Conservation (phyloP, 92 coral and sea anemone genomes). For the Umimayanthus kanabou region DNA sequence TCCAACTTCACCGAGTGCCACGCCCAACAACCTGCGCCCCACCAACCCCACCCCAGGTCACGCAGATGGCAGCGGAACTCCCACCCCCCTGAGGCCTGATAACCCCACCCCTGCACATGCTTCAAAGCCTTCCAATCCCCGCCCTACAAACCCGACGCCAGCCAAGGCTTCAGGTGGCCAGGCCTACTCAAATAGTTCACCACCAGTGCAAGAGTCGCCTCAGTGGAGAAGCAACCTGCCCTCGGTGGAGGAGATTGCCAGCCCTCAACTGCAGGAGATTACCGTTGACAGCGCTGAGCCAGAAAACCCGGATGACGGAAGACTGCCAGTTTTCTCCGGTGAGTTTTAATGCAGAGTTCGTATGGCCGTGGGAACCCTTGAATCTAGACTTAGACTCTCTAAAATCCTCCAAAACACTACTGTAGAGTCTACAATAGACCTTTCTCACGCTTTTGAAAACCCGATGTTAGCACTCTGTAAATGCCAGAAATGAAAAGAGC, state of each 20-base stretch:
- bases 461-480: no score
- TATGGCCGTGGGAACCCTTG: no score
- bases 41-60: slow-evolving; percentile 99
- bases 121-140: slow-evolving; percentile 61
- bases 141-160: slow-evolving; percentile 92
- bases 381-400: no score
- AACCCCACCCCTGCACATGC: slow-evolving; percentile 98
- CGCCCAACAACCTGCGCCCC: slow-evolving; percentile 90
- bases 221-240: slow-evolving; percentile 77
- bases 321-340: slow-evolving; percentile 58
- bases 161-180: slow-evolving; percentile 63
- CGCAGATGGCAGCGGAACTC: slow-evolving; percentile 90
- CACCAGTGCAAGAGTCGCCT: slow-evolving; percentile 61
- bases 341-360: neutral
- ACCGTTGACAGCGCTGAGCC: slow-evolving; percentile 29
- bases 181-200: slow-evolving; percentile 53
- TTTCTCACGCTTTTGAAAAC: no score
- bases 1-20: slow-evolving; percentile 54
- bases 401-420: no score
- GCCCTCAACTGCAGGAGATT: slow-evolving; percentile 17
- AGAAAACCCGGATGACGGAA: slow-evolving; percentile 46
- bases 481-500: no score
- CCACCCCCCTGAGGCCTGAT: slow-evolving; percentile 87
- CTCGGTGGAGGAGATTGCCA: slow-evolving; percentile 74
- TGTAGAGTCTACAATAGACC: no score